Conservation (phyloP, 2,888 invertebrate genomes). For the Callinectes sapidus region DNA sequence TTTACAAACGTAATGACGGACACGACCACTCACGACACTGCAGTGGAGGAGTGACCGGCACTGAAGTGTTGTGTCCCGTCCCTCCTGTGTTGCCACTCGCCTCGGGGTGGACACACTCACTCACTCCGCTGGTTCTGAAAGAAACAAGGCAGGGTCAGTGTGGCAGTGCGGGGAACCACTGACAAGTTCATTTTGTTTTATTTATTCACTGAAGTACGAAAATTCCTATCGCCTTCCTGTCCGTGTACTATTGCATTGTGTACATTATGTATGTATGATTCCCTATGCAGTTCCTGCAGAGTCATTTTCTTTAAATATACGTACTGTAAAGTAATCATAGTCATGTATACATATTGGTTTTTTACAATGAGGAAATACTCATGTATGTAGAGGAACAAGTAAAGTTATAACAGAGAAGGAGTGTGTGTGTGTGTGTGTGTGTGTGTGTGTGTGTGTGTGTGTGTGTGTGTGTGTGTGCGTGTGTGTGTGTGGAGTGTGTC, state of each 20-base stretch:
- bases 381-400: constrained; percentile 23
- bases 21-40: background rate
- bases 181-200: background rate
- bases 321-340: constrained; percentile 15
- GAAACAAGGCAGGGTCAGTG: background rate
- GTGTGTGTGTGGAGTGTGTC: background rate
- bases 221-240: background rate
- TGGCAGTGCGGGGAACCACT: background rate
- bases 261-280: background rate
- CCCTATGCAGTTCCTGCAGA: constrained; percentile 7
- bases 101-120: background rate
- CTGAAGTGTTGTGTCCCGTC: background rate
- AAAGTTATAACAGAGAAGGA: background rate
- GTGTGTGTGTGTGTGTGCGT: background rate
- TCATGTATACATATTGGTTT: constrained; percentile 35
- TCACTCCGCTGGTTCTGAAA: background rate
- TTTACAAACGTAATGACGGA: too few species aligned
- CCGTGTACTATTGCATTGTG: background rate
- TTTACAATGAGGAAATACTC: constrained; percentile 37
- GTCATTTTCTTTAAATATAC: background rate
- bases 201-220: background rate
- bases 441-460: background rate
- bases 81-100: background rate
- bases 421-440: background rate
- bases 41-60: background rate